These are phyloP conservation scores for Drosophila mimetica DNA, from an alignment of 2,888 invertebrate species.

Conservation along the genomic window DNA sequence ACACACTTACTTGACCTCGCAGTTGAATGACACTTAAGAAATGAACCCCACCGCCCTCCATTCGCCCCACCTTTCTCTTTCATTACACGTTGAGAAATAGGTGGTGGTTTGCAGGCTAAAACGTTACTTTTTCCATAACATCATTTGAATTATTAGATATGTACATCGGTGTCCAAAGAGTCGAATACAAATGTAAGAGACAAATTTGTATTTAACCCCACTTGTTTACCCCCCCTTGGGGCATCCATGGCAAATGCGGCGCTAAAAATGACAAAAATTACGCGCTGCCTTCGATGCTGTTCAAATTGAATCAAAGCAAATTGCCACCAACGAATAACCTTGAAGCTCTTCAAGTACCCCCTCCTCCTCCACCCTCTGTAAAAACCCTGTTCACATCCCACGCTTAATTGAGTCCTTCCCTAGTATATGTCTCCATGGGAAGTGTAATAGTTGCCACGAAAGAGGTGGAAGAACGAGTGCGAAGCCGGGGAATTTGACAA, in stretches of 20 bases:
- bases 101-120: not conserved
- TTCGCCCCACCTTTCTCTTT: not conserved
- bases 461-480: slow-evolving; percentile 3
- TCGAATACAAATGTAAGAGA: no score
- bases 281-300: slow-evolving; percentile 43
- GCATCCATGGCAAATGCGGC: slow-evolving; percentile 13
- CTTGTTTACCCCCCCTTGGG: not conserved
- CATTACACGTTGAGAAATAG: not conserved
- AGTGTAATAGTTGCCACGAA: slow-evolving; percentile 31
- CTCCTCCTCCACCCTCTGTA: not conserved
- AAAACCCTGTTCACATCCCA: not conserved
- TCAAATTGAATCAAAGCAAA: slow-evolving; percentile 78
- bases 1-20: slow-evolving; percentile 57
- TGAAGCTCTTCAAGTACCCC: slow-evolving; percentile 23
- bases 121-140: no score
- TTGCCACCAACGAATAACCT: slow-evolving; percentile 62
- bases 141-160: no score
- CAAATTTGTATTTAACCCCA: no score
- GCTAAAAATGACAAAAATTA: slow-evolving; percentile 34
- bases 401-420: slow-evolving; percentile 9
- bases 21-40: slow-evolving; percentile 74
- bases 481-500: not conserved
- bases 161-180: not conserved
- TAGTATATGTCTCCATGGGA: not conserved
- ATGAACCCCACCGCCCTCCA: slow-evolving; percentile 3